A percentile compares a stretch with the other conserved stretches of the same genome.
Conservation (phyloP, 1,140 invertebrate genomes). For the Camponotus pennsylvanicus region DNA sequence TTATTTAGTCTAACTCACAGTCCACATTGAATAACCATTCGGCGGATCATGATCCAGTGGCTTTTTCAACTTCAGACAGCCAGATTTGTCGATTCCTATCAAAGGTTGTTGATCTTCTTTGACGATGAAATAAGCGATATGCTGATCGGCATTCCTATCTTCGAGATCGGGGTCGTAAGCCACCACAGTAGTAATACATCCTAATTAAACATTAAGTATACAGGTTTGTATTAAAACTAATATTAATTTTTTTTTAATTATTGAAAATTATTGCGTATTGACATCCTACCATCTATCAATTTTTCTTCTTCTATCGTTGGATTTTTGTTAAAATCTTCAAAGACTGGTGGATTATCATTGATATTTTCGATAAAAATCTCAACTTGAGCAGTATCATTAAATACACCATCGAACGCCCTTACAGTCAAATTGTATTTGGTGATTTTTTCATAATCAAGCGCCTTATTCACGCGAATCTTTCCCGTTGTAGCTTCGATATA, state of each 20-base stretch:
- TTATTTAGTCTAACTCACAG: conserved; percentile 68
- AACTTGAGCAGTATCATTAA: conserved; percentile 91
- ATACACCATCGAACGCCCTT: conserved; percentile 92
- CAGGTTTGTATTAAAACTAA: conserved; percentile 24
- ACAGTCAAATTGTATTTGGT: conserved; percentile 92
- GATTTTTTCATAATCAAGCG: conserved; percentile 94
- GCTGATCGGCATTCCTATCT: conserved; percentile 90
- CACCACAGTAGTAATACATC: conserved; percentile 85
- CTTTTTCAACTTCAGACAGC: conserved; percentile 92
- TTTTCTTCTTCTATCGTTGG: conserved; percentile 91
- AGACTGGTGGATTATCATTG: conserved; percentile 94
- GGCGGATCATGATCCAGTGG: conserved; percentile 95
- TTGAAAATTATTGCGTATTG: background rate
- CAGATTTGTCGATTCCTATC: conserved; percentile 90
- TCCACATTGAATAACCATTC: conserved; percentile 92
- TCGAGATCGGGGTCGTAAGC: conserved; percentile 95
- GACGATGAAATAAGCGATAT: conserved; percentile 92
- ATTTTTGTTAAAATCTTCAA: conserved; percentile 89
- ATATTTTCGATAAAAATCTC: conserved; percentile 93
- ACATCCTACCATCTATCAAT: conserved; percentile 88
- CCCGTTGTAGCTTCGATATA: conserved; percentile 92
- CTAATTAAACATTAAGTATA: conserved; percentile 78
- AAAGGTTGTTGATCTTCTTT: conserved; percentile 90
- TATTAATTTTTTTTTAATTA: background rate
- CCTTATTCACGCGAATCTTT: conserved; percentile 91